Conservation (phyloP, 2,888 invertebrate genomes). For the Formica aserva region DNA sequence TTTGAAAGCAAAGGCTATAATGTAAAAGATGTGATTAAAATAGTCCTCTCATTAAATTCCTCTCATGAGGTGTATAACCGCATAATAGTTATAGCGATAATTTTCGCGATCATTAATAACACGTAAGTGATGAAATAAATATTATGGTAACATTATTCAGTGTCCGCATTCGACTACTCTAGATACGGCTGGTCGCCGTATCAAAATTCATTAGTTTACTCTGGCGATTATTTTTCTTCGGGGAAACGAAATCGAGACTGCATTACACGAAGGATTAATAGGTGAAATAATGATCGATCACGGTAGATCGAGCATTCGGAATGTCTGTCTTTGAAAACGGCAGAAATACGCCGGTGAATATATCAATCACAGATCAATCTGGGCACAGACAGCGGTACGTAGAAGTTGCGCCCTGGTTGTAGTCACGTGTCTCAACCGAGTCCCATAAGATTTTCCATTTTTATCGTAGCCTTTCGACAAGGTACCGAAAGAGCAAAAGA, state of each 20-base stretch:
- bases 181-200: constrained; percentile 31
- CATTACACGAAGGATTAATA: constrained; percentile 73
- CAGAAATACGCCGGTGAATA: constrained; percentile 61
- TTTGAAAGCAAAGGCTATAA: neutral
- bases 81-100: neutral
- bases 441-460: constrained; percentile 67
- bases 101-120: constrained; percentile 42
- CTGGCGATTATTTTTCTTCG: constrained; percentile 54
- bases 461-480: constrained; percentile 44
- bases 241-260: constrained; percentile 66
- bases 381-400: constrained; percentile 42
- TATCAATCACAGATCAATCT: constrained; percentile 76
- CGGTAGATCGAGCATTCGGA: constrained; percentile 72
- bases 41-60: neutral
- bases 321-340: constrained; percentile 71
- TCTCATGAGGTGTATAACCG: neutral
- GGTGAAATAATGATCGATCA: constrained; percentile 76
- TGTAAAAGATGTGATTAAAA: neutral
- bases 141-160: constrained; percentile 38
- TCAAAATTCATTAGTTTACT: constrained; percentile 69
- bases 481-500: constrained; percentile 57
- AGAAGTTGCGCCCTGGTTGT: constrained; percentile 42
- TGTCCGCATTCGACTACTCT: constrained; percentile 17
- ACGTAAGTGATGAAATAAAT: constrained; percentile 34
- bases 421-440: constrained; percentile 31